Base-by-base conservation (phyloP, 2,113 vertebrate genomes). In the Tachycineta bicolor region DNA sequence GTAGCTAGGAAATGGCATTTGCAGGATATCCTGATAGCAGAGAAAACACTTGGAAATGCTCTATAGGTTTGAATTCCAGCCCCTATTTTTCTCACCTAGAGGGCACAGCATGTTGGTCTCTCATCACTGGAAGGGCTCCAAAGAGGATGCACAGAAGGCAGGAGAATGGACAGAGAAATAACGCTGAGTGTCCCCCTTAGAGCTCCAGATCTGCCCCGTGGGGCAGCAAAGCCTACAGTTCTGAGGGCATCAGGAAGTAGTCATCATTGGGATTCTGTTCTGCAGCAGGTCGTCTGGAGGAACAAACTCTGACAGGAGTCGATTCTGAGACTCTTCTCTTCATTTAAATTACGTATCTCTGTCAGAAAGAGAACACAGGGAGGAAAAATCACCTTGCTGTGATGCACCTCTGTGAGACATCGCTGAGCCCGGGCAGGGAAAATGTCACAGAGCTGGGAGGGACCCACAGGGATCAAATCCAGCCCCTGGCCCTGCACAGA, bases 151-250 rank as follows among this genome's bases (percentile, higher is more conserved):
- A 96, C 70, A 80, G 74, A 96, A 93, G 93, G 85, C 92, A 94
- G 87, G 81, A 96, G 95, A 94, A 89, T 6, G 43, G 88, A 94
- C 83, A 96, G 93, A 83, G 90, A 81, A 92, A 89, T 43, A 93
- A 93, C 0, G 3, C 83, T 65, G 90, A 95, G 90, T 28, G 92
- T 88, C 93, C 94, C 93, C 59, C 62, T 75, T 56, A 29, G 88
- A 26, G 74, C 91, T 95, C 82, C 90, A 77, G 80, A 37, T 78
- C 81, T 70, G 77, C 56, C 71, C 94, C 39, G 1, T 0, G 62
- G 92, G 95, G 94, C 84, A 92, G 90, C 87, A 89, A 94, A 94
- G 94, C 94, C 92, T 63, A 94, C 96, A 94, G 96, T 95, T 94
- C 93, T 82, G 88, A 94, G 92, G 77, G 94, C 90, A 79, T 65